Base-by-base conservation (phyloP, 2,888 invertebrate genomes). In the Stictocephala bisonia region DNA sequence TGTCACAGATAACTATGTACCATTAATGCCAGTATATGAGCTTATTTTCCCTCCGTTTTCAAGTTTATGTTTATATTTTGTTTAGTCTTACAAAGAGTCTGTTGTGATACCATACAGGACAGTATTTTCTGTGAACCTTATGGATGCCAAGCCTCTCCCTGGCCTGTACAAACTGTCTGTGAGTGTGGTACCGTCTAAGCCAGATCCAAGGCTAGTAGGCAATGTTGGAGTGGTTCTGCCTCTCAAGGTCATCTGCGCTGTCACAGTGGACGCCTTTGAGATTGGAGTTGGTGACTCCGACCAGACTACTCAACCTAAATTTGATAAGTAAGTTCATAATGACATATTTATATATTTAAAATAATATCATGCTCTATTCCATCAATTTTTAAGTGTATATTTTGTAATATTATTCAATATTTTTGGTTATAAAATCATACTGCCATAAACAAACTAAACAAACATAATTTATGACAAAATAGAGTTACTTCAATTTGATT, bases 221-320 rank as follows among this genome's bases (percentile, higher is more conserved):
- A 85, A 84, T 67, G 86, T 91, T 24, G 86, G 86, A 20, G 90
- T 87, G 78, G 83, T 85, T 1, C 82, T 87, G 4, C 85, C 84
- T 20, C 84, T 89, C 0, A 92, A 93, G 73, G 91, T 95, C 18
- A 85, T 94, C 71, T 76, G 94, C 0, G 90, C 92, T 78, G 90
- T 94, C 0, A 88, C 88, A 75, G 88, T 97, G 0, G 90, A 92
- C 79, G 89, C 88, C 71, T 87, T 95, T 58, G 96, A 97, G 83
- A 87, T 98, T 58, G 95, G 96, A 3, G 89, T 97, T 20, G 93
- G 92, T 1, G 97, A 98, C 83, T 90, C 94, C 3, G 97, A 98
- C 84, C 95, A 96, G 76, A 91, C 93, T 1, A 92, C 94, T 24
- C 91, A 93, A 71, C 90, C 94, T 0, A 93, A 92, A 83, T 85